Base-by-base conservation (phyloP, 2,113 vertebrate genomes). In the Paramormyrops kingsleyae region DNA sequence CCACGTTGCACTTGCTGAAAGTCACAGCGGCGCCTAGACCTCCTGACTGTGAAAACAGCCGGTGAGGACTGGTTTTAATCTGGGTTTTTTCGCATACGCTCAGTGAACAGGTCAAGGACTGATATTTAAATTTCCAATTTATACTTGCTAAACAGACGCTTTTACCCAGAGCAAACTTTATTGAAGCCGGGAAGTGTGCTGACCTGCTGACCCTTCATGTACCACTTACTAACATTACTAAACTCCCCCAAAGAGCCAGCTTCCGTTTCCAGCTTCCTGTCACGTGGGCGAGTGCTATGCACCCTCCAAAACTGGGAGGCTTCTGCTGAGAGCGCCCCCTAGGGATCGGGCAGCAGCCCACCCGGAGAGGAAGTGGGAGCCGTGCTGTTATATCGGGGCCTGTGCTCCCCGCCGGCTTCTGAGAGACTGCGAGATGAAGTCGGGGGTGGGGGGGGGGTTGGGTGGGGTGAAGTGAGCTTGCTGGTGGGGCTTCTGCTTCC, bases 341-440 rank as follows among this genome's bases (percentile, higher is more conserved):
- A 42, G 5, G 74, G 35, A 80, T 42, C 35, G 5, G 13, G 17
- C 35, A n/a, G n/a, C 46, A 47, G n/a, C 47, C 46, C 8, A 50
- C 39, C 83, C 0, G 10, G 83, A 77, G 44, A 66, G 83, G 62
- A 50, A 88, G 21, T 88, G 39, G 9, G 39, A 8, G 17, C 56
- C 85, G 52, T 47, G 46, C 87, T 42, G 62, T 93, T 91, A 90
- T 87, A 91, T 87, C 89, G 42, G 13, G 87, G 87, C 83, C 31
- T 86, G 87, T 84, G 83, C 15, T 91, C 89, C 91, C 90, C n/a
- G 50, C 47, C 44, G 89, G 80, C 80, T 89, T 87, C 87, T 80
- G 89, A 84, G 21, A 59, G 13, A 19, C 5, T 77, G n/a, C 12
- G 88, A 89, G 39, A 42, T 24, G 21, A 24, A 46, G 0, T 83